Evolutionary conservation across 1,140 invertebrate species (phyloP), one percentile per base, ranked within the genome.

Genomic region (Drosophila azteca): DNA sequence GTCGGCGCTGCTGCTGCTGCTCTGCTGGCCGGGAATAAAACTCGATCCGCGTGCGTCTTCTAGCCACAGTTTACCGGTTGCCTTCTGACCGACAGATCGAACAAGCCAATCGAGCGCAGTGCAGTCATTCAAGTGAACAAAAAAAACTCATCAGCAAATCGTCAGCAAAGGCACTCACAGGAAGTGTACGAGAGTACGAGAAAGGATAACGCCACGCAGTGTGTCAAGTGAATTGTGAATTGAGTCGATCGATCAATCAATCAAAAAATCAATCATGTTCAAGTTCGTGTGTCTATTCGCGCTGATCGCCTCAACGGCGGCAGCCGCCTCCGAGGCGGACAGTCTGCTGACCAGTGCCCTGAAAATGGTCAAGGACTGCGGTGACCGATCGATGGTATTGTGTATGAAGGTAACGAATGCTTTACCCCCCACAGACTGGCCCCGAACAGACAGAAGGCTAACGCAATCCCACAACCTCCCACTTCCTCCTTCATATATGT

Each of bases 371-470:
- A 94, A 94, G 90, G 93, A 94, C 58, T 95, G 95, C 84, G 94
- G 94, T 26, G 94, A 95, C 54, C 93, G 94, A 68, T 94, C 95
- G 63, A 91, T 96, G 67, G 92, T 95, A 31, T 93, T 96, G 84
- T 96, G 96, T 81, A 92, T 96, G 61, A 96, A 97, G 93, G 94
- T 93, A 91, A 92, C 55, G 50, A 35, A 17, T 4, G 29, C n/a
- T 11, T 15, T 24, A 24, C 3, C 5, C 17, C 17, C 3, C 5
- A 1, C 20, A 45, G 15, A 8, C 15, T 26, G 26, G 0, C 31
- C 9, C 8, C 8, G 7, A 29, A 29, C 29, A 22, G 2, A 31
- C 31, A 31, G 8, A 31, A 31, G 31, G 31, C 8, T 31, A 31
- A 31, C 31, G 3, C 39, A 8, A 15, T 17, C 13, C 44, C 4